Evolutionary conservation across 2,113 vertebrate genomes (phyloP).

Genomic region (Cygnus atratus): DNA sequence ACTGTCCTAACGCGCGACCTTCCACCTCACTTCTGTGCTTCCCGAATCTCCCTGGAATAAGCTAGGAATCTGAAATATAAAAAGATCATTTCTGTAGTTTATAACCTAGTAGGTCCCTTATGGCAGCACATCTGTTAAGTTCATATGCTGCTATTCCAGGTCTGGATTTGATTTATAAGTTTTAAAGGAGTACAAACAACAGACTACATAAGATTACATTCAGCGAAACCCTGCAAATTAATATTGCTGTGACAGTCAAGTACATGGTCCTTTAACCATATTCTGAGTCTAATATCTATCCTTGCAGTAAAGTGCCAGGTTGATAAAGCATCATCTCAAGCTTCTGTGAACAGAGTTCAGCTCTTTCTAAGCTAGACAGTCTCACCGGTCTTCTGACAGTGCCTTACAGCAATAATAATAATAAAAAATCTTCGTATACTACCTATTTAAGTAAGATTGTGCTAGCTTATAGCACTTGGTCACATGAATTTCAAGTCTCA

Average conservation of each 20-base stretch:
- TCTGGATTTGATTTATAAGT: conserved; percentile 73
- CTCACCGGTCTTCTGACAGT: conserved; percentile 26
- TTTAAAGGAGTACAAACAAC: conserved; percentile 62
- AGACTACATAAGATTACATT: conserved; percentile 37
- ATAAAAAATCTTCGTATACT: background rate
- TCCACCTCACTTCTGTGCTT: conserved; percentile 38
- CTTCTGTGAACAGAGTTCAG: conserved; percentile 26
- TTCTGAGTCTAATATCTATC: background rate
- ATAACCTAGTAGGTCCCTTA: conserved; percentile 68
- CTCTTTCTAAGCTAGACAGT: background rate
- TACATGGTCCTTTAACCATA: conserved; percentile 26
- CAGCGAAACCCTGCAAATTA: conserved; percentile 56
- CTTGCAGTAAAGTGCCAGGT: background rate
- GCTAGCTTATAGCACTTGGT: background rate
- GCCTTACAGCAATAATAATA: conserved; percentile 46
- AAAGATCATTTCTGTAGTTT: conserved; percentile 71
- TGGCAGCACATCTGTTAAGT: conserved; percentile 73
- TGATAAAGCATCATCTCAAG: conserved; percentile 41
- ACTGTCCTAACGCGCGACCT: background rate
- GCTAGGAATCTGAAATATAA: conserved; percentile 50
- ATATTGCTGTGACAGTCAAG: conserved; percentile 28
- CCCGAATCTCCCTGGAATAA: conserved; percentile 56
- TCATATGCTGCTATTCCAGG: conserved; percentile 60
- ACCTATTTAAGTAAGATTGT: conserved; percentile 23
- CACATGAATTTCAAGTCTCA: conserved; percentile 15